These are phyloP conservation scores for Alethe diademata DNA, from an alignment of 2,113 vertebrate species.

Conservation along the genomic window DNA sequence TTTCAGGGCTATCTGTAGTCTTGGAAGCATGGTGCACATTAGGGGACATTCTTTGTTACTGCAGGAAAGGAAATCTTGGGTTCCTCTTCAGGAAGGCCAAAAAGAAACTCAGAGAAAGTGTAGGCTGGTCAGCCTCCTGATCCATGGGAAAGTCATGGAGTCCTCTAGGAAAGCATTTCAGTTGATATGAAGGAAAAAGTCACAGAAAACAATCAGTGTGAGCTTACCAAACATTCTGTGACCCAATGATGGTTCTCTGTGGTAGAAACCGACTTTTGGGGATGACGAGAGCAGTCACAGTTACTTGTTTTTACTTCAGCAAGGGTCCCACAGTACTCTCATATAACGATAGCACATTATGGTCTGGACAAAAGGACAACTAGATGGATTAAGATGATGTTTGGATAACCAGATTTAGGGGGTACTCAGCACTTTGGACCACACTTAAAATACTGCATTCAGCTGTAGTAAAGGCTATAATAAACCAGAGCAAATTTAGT, in stretches of 20 bases:
- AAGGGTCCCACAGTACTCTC: background rate
- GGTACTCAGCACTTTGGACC: background rate
- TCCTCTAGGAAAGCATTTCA: background rate
- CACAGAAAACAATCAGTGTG: background rate
- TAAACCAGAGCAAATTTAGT: background rate
- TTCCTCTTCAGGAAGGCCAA: background rate
- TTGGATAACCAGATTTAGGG: background rate
- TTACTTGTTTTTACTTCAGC: background rate
- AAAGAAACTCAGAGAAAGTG: background rate
- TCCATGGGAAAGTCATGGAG: background rate
- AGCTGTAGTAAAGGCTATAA: background rate
- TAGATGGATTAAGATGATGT: background rate
- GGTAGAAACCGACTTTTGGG: rapidly evolving
- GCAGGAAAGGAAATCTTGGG: background rate
- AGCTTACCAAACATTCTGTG: background rate
- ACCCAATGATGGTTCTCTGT: background rate
- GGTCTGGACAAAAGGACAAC: background rate
- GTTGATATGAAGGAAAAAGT: background rate
- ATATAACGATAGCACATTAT: background rate
- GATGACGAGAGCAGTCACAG: background rate
- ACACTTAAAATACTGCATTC: background rate
- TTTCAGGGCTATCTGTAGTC: background rate
- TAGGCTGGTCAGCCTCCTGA: background rate
- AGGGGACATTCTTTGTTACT: background rate
- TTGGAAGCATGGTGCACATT: background rate